Conservation (phyloP, 2,113 vertebrate species). For the Tetrax tetrax region DNA sequence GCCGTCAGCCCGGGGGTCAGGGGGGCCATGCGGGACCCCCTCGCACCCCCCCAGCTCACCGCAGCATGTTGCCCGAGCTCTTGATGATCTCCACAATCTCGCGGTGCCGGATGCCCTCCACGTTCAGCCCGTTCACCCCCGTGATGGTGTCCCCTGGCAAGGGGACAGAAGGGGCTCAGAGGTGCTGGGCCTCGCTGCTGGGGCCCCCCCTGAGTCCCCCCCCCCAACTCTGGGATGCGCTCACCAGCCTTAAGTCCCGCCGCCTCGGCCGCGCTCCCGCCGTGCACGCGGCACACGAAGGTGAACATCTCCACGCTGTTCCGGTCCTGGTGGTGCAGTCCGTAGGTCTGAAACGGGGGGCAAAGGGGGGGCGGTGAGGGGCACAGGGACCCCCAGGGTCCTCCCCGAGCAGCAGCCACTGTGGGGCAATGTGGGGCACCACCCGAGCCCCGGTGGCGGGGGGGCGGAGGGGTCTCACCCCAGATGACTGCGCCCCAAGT, state of each 20-base stretch:
- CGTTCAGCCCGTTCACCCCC: constrained; percentile 85
- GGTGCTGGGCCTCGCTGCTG: fast-evolving
- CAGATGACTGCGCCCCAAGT: neutral
- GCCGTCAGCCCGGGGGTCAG: neutral
- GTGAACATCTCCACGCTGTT: constrained; percentile 96
- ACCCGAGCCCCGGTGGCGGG: too few species aligned
- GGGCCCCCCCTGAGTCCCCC: neutral
- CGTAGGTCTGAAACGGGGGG: constrained; percentile 84
- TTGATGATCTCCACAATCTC: constrained; percentile 95
- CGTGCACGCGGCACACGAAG: constrained; percentile 92
- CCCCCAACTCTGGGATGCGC: neutral
- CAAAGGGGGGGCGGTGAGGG: neutral
- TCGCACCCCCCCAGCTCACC: constrained; percentile 69
- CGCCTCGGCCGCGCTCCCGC: constrained; percentile 85
- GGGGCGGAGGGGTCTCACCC: neutral
- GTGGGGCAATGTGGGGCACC: neutral
- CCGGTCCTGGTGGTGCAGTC: constrained; percentile 90
- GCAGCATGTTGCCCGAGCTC: constrained; percentile 85
- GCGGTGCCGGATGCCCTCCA: constrained; percentile 88
- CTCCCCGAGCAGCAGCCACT: neutral
- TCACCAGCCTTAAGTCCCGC: constrained; percentile 91
- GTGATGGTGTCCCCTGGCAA: constrained; percentile 89
- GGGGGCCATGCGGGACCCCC: too few species aligned
- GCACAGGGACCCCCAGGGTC: fast-evolving
- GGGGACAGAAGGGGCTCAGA: neutral